These are phyloP conservation scores for Agonopterix alstromeriana DNA, from an alignment of 2,888 invertebrate genomes.

Conservation along the genomic window DNA sequence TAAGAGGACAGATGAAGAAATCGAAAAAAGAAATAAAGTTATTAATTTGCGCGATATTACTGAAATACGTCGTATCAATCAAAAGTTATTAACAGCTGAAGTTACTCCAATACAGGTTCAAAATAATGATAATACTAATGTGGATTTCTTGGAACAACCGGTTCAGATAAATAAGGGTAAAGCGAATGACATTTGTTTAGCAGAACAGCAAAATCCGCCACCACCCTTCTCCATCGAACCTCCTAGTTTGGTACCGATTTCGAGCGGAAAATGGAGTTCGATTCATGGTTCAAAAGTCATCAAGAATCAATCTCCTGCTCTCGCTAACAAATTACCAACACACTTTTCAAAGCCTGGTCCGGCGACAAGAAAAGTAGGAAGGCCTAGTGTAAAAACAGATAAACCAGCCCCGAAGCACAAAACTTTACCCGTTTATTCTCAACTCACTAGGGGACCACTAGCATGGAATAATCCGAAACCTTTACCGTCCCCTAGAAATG, in stretches of 20 bases:
- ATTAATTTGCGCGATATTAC: constrained; percentile 49
- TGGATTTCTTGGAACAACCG: background rate
- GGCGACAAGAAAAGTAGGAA: background rate
- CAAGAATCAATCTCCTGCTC: background rate
- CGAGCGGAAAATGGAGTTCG: too few species aligned
- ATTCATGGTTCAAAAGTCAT: too few species aligned
- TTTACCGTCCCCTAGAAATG: constrained; percentile 3
- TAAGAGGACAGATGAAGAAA: constrained; percentile 2
- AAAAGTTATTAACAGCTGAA: constrained; percentile 51
- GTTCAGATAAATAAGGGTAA: background rate
- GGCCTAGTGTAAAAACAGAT: background rate
- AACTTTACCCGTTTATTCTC: background rate
- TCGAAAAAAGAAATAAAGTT: constrained; percentile 37
- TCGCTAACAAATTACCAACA: too few species aligned
- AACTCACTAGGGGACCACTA: background rate
- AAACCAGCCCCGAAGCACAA: background rate
- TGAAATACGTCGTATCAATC: constrained; percentile 46
- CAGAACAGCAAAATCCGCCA: background rate
- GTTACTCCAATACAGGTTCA: constrained; percentile 36
- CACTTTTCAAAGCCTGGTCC: too few species aligned
- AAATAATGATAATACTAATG: background rate
- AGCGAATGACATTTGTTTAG: too few species aligned
- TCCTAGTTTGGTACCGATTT: too few species aligned
- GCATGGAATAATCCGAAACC: background rate
- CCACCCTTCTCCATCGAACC: too few species aligned